Evolutionary conservation across 2,888 invertebrate genomes (phyloP).

Genomic region (Sphaerophoria rueppellii): DNA sequence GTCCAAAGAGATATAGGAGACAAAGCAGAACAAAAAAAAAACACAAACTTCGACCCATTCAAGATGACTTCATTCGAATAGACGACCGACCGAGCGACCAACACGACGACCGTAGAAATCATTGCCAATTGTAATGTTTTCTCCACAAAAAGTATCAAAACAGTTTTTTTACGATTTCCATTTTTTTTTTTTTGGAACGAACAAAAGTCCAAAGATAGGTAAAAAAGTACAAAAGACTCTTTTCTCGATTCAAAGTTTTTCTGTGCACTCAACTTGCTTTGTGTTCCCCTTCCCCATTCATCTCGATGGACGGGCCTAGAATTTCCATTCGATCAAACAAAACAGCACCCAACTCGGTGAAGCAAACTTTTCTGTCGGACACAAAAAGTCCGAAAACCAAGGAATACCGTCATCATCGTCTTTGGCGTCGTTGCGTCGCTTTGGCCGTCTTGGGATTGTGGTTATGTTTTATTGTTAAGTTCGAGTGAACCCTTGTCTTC

Average conservation of each 20-base stretch:
- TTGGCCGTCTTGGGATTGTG: constrained; percentile 11
- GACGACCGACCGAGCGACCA: background rate
- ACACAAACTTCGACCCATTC: constrained; percentile 48
- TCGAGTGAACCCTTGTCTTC: constrained; percentile 13
- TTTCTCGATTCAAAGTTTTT: constrained; percentile 8
- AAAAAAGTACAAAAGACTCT: constrained; percentile 37
- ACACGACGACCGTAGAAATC: constrained; percentile 8
- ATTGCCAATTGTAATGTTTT: constrained; percentile 53
- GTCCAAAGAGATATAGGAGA: background rate
- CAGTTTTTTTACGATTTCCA: background rate
- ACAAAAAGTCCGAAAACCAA: constrained; percentile 9
- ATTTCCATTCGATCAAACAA: background rate
- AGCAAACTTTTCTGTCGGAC: constrained; percentile 21
- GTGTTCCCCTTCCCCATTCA: no score
- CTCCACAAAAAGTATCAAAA: background rate
- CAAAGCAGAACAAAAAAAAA: constrained; percentile 10
- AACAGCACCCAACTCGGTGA: constrained; percentile 18
- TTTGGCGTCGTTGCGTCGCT: background rate
- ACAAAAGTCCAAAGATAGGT: constrained; percentile 55
- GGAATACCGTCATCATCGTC: background rate
- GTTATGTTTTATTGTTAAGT: constrained; percentile 32
- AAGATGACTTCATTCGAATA: constrained; percentile 59
- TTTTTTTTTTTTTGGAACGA: background rate
- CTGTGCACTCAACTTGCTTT: constrained; percentile 2
- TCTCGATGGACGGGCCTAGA: no score